A percentile compares a stretch with the other conserved stretches of the same genome.
phyloP scores from a whole-genome alignment of 2,113 vertebrate species.

The Nesoenas mayeri region DNA sequence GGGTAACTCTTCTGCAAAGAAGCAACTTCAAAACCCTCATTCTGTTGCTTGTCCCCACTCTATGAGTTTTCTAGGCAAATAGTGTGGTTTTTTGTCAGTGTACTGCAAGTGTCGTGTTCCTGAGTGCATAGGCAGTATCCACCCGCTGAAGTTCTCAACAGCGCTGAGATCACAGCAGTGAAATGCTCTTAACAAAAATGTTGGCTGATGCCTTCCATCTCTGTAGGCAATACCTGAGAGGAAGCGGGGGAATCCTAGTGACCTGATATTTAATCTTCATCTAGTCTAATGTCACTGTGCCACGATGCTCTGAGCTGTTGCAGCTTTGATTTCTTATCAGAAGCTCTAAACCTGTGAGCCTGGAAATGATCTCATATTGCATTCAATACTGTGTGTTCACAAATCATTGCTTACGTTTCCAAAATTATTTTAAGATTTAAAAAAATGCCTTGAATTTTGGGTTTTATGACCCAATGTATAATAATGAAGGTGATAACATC shows the following conservation, averaged over 20 bases:
- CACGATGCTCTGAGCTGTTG: neutral
- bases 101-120: neutral
- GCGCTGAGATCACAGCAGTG: neutral
- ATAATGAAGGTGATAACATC: neutral
- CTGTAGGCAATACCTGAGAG: neutral
- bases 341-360: neutral
- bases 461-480: neutral
- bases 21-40: neutral
- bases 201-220: neutral
- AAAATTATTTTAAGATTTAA: neutral
- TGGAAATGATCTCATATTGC: neutral
- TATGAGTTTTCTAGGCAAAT: neutral
- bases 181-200: neutral
- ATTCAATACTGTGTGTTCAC: rapidly evolving
- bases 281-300: neutral
- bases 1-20: neutral
- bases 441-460: neutral
- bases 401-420: neutral
- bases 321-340: neutral
- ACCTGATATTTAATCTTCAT: neutral
- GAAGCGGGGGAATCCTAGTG: neutral
- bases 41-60: neutral
- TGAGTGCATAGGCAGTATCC: neutral
- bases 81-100: neutral
- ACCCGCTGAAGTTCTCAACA: rapidly evolving